phyloP scores from a whole-genome alignment of 2,797 vertebrate genomes.

The Loris lydekkerianus region DNA sequence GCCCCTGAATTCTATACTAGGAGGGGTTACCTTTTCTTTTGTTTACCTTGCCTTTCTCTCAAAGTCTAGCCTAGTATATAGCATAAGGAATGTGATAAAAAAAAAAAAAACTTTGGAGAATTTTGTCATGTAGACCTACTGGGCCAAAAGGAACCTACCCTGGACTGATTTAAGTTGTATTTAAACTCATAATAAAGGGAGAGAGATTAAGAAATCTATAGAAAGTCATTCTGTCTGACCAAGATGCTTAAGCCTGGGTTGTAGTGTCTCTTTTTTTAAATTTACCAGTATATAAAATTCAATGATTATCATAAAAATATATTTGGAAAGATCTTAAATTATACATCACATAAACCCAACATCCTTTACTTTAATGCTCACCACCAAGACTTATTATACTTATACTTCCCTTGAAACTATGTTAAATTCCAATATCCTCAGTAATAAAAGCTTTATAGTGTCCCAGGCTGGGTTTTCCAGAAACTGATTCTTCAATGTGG shows the following conservation, averaged over 20 bases:
- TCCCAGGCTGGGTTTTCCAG: background rate
- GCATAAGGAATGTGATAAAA: background rate
- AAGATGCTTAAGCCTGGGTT: background rate
- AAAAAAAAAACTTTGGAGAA: background rate
- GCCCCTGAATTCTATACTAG: background rate
- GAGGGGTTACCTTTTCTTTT: background rate
- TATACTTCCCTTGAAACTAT: background rate
- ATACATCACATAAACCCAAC: background rate
- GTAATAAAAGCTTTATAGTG: background rate
- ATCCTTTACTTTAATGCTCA: background rate
- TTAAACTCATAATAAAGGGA: conserved; percentile 45
- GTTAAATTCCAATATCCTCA: background rate
- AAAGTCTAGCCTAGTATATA: background rate
- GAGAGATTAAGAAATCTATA: background rate
- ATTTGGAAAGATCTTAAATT: background rate
- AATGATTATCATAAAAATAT: background rate
- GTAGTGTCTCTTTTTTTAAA: background rate
- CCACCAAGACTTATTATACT: background rate
- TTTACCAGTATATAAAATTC: background rate
- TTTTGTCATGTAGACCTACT: background rate
- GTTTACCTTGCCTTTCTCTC: background rate
- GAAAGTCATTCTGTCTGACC: background rate
- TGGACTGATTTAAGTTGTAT: background rate
- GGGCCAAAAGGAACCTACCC: background rate
- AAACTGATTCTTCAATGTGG: background rate